phyloP scores from a whole-genome alignment of 2,888 invertebrate genomes.

The Pachymerium ferrugineum region DNA sequence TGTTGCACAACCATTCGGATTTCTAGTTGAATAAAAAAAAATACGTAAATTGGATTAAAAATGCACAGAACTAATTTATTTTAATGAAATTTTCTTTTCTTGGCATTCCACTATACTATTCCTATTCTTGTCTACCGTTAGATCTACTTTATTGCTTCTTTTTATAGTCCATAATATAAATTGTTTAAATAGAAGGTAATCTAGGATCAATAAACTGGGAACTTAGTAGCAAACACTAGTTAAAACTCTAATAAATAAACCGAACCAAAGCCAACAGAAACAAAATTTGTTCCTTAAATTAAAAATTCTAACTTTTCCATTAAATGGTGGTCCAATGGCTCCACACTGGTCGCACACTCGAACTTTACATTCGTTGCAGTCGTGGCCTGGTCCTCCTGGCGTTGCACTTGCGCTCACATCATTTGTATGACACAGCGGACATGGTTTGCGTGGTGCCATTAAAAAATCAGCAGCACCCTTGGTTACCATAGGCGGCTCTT shows the following conservation, averaged over 20 bases:
- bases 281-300: too few species aligned
- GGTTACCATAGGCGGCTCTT: background rate
- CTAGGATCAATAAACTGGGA: background rate
- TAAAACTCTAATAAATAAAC: too few species aligned
- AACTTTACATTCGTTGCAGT: constrained; percentile 43
- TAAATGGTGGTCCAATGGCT: constrained; percentile 42
- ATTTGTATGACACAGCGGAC: constrained; percentile 42
- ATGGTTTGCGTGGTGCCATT: constrained; percentile 37
- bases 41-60: too few species aligned
- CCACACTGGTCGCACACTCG: constrained; percentile 44
- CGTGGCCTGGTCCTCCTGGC: constrained; percentile 36
- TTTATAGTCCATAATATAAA: background rate
- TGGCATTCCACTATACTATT: too few species aligned
- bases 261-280: too few species aligned
- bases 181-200: background rate
- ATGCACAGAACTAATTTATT: too few species aligned
- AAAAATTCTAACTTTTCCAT: constrained; percentile 39
- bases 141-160: background rate
- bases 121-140: too few species aligned
- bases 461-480: background rate
- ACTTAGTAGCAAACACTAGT: too few species aligned
- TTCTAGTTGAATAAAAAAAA: constrained; percentile 41
- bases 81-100: too few species aligned
- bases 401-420: constrained; percentile 38
- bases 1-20: constrained; percentile 45